Evolutionary conservation across 2,888 invertebrate genomes (phyloP).

Genomic region (Drosophila emarginata): DNA sequence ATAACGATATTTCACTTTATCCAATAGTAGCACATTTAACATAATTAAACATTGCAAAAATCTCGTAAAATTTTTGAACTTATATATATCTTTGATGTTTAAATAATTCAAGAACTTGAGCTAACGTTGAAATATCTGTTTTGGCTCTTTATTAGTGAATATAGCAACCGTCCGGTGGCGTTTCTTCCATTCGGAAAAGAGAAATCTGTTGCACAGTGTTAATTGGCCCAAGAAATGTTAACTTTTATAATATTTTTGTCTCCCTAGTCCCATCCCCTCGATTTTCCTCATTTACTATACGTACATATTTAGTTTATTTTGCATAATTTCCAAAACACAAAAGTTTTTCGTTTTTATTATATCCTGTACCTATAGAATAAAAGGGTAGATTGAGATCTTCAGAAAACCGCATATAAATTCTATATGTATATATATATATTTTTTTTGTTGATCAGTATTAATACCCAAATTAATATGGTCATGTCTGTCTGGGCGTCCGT

Average conservation of each 20-base stretch:
- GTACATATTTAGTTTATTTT: neutral
- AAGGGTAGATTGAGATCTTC: neutral
- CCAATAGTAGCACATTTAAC: neutral
- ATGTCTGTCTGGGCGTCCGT: neutral
- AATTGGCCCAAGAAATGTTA: neutral
- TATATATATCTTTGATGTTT: neutral
- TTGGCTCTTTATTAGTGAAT: neutral
- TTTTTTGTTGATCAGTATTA: neutral
- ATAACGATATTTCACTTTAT: neutral
- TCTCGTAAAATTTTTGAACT: neutral
- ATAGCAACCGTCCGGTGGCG: neutral
- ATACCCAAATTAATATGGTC: neutral
- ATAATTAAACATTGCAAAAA: too few species aligned
- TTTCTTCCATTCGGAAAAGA: neutral
- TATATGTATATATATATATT: constrained; percentile 9
- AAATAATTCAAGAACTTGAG: neutral
- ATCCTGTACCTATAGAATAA: neutral
- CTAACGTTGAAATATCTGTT: neutral
- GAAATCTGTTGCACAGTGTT: constrained; percentile 1
- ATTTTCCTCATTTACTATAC: neutral
- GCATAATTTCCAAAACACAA: neutral
- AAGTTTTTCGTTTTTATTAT: neutral
- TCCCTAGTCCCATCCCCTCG: neutral
- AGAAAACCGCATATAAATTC: too few species aligned
- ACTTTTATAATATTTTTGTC: neutral